Base-by-base conservation (phyloP, 1,140 invertebrate genomes). In the Brachionus sp. region DNA sequence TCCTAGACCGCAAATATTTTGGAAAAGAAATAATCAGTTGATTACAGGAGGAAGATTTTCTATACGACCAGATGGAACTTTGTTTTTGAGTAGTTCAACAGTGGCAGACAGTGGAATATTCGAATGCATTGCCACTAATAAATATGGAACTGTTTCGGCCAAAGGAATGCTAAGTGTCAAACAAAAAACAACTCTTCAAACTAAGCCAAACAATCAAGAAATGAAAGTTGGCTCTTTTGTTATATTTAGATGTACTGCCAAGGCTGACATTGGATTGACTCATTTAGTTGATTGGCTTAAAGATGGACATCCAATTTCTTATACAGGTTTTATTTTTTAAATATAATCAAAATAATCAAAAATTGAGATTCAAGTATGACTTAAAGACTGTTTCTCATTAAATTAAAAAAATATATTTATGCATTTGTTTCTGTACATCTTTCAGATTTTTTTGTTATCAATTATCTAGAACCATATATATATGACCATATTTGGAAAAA, bases 191-290 rank as follows among this genome's bases (percentile, higher is more conserved):
- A 9, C 9, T 35, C 57, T 83, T 13, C 66, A 75, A 37, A 83
- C 68, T 37, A 64, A 44, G 23, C 82, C 82, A 5, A 46, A 70
- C 19, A 83, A 83, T 83, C 82, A 83, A 33, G 82, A 83, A 64
- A 70, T 73, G 37, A 33, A 37, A 39, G 64, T 50, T 23, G 82
- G 82, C 7, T 73, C 42, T 42, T 73, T 50, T 73, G 82, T 64
- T 13, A 83, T 83, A 13, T 83, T 83, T 46, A 64, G 82, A 73
- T 83, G 82, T n/a, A 83, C 66, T 46, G 82, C 82, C 25, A 57
- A 53, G 19, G 82, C 82, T 13, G 82, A 83, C 42, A 64, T 50
- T 42, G 44, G 64, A 10, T 42, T 83, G n/a, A 73, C 42, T 25
- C 42, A 73, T 70, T 42, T 50, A 33, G 37, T 83, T 39, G 82